Evolutionary conservation across 2,797 vertebrate genomes (phyloP).

Genomic region (Sebastes goodei): DNA sequence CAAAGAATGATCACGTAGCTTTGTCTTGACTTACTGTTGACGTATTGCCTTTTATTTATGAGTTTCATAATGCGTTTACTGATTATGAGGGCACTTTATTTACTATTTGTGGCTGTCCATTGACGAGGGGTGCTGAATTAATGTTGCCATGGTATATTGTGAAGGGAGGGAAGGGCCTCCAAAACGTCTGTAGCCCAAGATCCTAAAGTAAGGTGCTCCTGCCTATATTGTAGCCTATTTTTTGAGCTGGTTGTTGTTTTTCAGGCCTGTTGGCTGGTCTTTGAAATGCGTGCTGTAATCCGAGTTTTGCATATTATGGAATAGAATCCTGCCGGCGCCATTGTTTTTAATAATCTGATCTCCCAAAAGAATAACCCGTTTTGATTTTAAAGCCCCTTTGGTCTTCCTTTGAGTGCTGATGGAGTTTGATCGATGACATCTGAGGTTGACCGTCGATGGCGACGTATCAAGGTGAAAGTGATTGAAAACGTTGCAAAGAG

Average conservation of each 20-base stretch:
- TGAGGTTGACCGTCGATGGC: conserved; percentile 4
- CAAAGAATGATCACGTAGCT: neutral
- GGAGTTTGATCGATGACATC: neutral
- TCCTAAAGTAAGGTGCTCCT: neutral
- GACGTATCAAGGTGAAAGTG: conserved; percentile 27
- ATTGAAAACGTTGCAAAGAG: conserved; percentile 12
- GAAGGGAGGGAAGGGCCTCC: neutral
- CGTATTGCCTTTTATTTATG: neutral
- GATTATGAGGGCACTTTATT: neutral
- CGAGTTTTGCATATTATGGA: neutral
- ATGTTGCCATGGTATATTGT: neutral
- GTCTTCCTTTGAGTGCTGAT: neutral
- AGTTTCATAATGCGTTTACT: neutral
- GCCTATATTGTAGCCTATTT: neutral
- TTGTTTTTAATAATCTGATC: neutral
- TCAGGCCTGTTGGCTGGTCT: neutral
- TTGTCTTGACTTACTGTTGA: neutral
- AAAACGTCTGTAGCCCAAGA: neutral
- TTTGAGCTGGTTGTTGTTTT: neutral
- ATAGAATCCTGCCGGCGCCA: neutral
- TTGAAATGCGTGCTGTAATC: neutral
- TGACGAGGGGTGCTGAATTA: neutral
- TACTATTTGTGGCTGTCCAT: neutral
- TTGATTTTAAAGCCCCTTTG: neutral
- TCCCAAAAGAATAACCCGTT: neutral